Evolutionary conservation across 2,113 vertebrate genomes (phyloP), one percentile per base, ranked within the genome.

Genomic region (Tragelaphus scriptus): DNA sequence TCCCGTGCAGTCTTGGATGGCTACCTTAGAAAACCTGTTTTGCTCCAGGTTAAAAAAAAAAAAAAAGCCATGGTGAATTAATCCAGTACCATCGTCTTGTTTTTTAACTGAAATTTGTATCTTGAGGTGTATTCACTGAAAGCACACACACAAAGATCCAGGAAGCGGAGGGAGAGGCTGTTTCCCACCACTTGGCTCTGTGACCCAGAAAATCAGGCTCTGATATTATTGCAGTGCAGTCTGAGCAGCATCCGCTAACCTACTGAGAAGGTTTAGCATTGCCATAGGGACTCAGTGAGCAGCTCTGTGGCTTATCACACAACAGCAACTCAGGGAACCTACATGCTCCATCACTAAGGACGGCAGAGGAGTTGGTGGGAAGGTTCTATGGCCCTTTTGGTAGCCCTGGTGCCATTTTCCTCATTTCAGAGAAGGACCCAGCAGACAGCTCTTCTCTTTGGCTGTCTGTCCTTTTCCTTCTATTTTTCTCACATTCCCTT

Each of bases 1-100:
- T 97, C 90, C 89, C 7, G 0, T 16, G 85, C 51, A 81, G 92
- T 85, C 61, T 26, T 84, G 28, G 32, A n/a, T 88, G 84, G 61
- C 61, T 32, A 85, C 71, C 79, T 96, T 89, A 53, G 71, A 89
- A 91, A 93, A 51, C 47, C 79, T 85, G 47, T 94, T 96, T 90
- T 95, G 85, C 97, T 97, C 75, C 81, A 90, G 94, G 96, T 96
- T 56, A 87, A 30, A 63, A 32, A 32, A 44, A 32, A 32, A 44
- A 97, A 98, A 89, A 81, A 85, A 95, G 94, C 71, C 94, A 90
- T 90, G 97, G 97, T 95, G 92, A 98, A 97, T 98, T 90, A 88
- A 97, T 95, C 87, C 92, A 96, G 88, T 81, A 77, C 58, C 58
- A 30, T 49, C 90, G 96, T 93, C 92, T 85, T 88, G 84, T 93